phyloP scores from a whole-genome alignment of 2,888 invertebrate species.

The Harpagoxenus sublaevis region DNA sequence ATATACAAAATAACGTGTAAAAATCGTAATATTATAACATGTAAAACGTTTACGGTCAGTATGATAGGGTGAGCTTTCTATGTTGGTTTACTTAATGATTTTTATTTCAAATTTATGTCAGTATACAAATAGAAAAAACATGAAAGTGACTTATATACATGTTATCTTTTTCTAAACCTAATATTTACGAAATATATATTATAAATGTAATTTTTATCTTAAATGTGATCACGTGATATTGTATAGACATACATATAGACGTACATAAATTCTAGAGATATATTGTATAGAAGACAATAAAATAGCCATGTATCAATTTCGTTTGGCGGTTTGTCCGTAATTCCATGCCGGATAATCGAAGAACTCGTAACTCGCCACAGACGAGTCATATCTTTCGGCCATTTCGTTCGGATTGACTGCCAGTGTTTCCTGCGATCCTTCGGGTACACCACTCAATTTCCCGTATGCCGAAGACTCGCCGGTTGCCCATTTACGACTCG shows the following conservation, averaged over 20 bases:
- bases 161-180: neutral
- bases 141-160: neutral
- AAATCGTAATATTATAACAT: neutral
- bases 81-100: neutral
- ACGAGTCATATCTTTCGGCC: slow-evolving; percentile 37
- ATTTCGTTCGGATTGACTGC: slow-evolving; percentile 36
- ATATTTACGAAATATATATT: slow-evolving; percentile 15
- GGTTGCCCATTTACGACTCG: slow-evolving; percentile 57
- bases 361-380: slow-evolving; percentile 23
- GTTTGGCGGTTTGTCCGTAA: neutral
- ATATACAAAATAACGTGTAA: slow-evolving; percentile 9
- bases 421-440: slow-evolving; percentile 56
- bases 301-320: slow-evolving; percentile 23
- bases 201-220: neutral
- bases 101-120: slow-evolving; percentile 1
- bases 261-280: neutral
- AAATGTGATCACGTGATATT: neutral
- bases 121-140: neutral
- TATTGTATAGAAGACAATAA: neutral
- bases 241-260: neutral
- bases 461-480: slow-evolving; percentile 58
- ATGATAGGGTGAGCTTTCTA: neutral
- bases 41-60: neutral
- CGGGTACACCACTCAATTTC: slow-evolving; percentile 62
- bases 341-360: slow-evolving; percentile 27